A percentile compares a stretch with the other conserved stretches of the same genome.
These are phyloP conservation scores for Bimastos eiseni DNA, from an alignment of 2,888 invertebrate species.

Conservation along the genomic window DNA sequence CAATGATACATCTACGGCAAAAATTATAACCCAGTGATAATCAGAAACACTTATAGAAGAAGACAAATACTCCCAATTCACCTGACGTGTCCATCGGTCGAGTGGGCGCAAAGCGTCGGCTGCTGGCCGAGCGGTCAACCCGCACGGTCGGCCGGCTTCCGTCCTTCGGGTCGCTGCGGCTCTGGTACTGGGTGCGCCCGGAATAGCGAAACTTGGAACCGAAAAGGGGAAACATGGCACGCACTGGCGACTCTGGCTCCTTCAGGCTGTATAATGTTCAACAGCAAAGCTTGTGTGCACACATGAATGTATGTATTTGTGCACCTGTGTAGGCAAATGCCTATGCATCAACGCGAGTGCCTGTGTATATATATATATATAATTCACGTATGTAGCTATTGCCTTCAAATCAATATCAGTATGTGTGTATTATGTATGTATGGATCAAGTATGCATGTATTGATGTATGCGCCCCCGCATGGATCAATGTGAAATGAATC, in stretches of 20 bases:
- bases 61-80: neutral
- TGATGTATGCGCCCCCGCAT: neutral
- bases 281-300: neutral
- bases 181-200: conserved; percentile 94
- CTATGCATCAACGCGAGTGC: neutral
- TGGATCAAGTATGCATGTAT: neutral
- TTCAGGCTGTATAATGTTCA: conserved; percentile 73
- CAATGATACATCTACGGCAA: neutral
- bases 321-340: too few relatives aligned
- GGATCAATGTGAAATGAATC: too few relatives aligned
- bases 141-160: neutral
- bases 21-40: neutral
- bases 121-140: conserved; percentile 9
- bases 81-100: neutral
- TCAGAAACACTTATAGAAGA: neutral
- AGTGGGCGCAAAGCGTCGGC: neutral
- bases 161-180: conserved; percentile 73
- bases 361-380: neutral
- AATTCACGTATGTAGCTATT: neutral
- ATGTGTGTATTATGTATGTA: neutral
- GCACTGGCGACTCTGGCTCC: conserved; percentile 77
- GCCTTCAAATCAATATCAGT: too few relatives aligned
- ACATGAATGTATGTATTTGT: neutral
- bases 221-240: conserved; percentile 61
- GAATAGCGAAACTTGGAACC: conserved; percentile 89